Evolutionary conservation across 2,888 invertebrate species (phyloP).

Genomic region (Mesorhabditis spiculigera): DNA sequence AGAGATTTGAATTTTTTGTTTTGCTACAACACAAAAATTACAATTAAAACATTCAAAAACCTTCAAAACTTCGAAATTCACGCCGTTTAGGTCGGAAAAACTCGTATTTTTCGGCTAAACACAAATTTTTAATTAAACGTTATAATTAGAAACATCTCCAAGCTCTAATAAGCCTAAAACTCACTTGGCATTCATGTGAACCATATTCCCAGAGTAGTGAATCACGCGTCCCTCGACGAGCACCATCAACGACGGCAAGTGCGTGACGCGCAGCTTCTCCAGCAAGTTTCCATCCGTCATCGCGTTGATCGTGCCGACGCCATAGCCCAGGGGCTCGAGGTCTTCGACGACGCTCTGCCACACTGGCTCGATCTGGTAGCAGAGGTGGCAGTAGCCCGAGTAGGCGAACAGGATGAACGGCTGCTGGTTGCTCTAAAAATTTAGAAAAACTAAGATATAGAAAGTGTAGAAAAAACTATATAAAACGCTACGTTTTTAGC

Average conservation of each 20-base stretch:
- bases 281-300: conserved; percentile 59
- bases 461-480: neutral
- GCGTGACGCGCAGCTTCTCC: conserved; percentile 58
- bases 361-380: conserved; percentile 60
- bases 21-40: neutral
- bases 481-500: neutral
- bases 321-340: conserved; percentile 61
- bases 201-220: conserved; percentile 47
- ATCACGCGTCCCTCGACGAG: conserved; percentile 60
- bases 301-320: conserved; percentile 62
- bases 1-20: neutral
- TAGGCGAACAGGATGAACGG: conserved; percentile 62
- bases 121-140: neutral
- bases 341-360: conserved; percentile 61
- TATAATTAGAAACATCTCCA: neutral
- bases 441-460: neutral
- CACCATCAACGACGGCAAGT: conserved; percentile 60
- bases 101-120: neutral
- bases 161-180: neutral
- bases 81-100: neutral
- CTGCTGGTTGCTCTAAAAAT: conserved; percentile 52
- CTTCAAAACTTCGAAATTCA: no score
- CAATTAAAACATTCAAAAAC: neutral
- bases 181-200: conserved; percentile 41
- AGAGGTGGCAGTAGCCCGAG: conserved; percentile 62